Conservation (phyloP, 2,797 vertebrate species). For the Semaprochilodus insignis region DNA sequence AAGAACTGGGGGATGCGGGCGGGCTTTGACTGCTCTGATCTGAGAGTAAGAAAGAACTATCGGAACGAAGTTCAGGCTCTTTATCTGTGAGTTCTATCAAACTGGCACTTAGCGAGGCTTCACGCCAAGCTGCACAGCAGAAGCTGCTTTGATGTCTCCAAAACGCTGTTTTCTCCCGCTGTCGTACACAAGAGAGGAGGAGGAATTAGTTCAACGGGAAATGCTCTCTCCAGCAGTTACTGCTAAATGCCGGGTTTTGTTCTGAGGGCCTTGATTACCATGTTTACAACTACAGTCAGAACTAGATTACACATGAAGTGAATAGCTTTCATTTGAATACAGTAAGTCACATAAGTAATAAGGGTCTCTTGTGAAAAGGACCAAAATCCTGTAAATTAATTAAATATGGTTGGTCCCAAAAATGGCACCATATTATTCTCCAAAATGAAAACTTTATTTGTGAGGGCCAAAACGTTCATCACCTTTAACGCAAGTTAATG, state of each 20-base stretch:
- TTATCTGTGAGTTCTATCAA: constrained; percentile 1
- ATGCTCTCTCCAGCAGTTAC: not conserved
- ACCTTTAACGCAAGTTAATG: too few species aligned
- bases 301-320: not conserved
- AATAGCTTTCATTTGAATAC: not conserved
- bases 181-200: not conserved
- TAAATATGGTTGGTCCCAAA: not conserved
- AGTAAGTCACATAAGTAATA: not conserved
- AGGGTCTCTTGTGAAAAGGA: not conserved
- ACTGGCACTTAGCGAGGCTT: constrained; percentile 32
- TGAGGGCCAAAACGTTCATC: too few species aligned
- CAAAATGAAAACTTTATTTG: too few species aligned
- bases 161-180: constrained; percentile 23
- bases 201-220: constrained; percentile 20
- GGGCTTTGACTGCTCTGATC: constrained; percentile 33
- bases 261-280: not conserved
- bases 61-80: constrained; percentile 12
- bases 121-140: constrained; percentile 31
- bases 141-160: constrained; percentile 18
- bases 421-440: too few species aligned
- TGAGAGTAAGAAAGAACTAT: constrained; percentile 21
- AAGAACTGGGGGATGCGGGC: not conserved
- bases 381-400: not conserved
- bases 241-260: not conserved
- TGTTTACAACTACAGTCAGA: not conserved